Evolutionary conservation across 2,113 vertebrate species (phyloP).

Genomic region (Pachycephala philippinensis): DNA sequence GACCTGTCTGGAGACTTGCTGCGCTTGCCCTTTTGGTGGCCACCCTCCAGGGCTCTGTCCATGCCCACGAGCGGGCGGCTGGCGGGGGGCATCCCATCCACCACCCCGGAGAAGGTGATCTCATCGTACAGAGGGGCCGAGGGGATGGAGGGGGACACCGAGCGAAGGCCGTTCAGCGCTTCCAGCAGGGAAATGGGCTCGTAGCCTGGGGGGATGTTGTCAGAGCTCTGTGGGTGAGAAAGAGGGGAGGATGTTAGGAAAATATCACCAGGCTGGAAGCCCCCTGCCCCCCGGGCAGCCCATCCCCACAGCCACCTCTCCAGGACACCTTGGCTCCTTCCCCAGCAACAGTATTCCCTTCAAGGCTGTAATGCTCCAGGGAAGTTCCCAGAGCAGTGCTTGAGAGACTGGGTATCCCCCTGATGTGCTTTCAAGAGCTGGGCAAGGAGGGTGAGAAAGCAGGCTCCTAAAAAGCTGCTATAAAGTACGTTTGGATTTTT

Average conservation of each 20-base stretch:
- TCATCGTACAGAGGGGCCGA: conserved; percentile 93
- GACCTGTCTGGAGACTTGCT: conserved; percentile 96
- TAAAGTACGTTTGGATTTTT: not conserved
- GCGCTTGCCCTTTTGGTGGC: conserved; percentile 85
- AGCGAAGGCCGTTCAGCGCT: conserved; percentile 89
- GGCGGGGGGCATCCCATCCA: conserved; percentile 72
- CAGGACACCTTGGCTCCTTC: not conserved
- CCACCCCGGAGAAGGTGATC: conserved; percentile 85
- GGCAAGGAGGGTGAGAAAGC: not conserved
- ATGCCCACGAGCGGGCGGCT: conserved; percentile 76
- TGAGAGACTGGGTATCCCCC: not conserved
- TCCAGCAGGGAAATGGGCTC: conserved; percentile 96
- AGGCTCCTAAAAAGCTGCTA: not conserved
- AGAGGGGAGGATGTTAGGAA: not conserved
- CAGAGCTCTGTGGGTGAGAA: conserved; percentile 75
- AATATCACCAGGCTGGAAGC: not conserved
- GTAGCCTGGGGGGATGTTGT: conserved; percentile 92
- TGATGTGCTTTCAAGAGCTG: not conserved
- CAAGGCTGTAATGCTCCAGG: not conserved
- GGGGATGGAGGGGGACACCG: conserved; percentile 83
- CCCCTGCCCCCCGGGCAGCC: not conserved
- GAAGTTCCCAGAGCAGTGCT: not conserved
- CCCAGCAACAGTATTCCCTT: not conserved
- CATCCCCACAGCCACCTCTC: not conserved
- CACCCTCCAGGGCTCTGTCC: conserved; percentile 81